Evolutionary conservation across 2,888 invertebrate species (phyloP).

Genomic region (Corythucha ciliata): DNA sequence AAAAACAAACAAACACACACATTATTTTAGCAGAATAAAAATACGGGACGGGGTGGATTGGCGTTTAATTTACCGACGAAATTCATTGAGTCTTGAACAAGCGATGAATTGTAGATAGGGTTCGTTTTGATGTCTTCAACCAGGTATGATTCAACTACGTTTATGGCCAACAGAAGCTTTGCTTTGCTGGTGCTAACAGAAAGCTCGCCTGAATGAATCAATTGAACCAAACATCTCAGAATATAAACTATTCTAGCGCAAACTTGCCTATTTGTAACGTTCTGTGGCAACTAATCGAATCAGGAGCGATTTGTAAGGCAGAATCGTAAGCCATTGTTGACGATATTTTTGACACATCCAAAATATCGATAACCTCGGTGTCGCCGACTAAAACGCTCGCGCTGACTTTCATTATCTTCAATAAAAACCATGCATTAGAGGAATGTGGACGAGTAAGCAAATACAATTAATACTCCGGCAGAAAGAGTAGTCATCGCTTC

Average conservation of each 20-base stretch:
- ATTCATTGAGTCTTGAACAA: slow-evolving; percentile 20
- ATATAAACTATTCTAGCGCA: not conserved
- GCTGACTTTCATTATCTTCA: slow-evolving; percentile 18
- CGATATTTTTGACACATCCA: slow-evolving; percentile 21
- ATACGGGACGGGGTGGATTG: not conserved
- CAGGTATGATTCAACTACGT: slow-evolving; percentile 41
- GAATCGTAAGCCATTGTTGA: slow-evolving; percentile 23
- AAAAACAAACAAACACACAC: too few relatives aligned
- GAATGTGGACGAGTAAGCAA: not conserved
- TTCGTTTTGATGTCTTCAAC: slow-evolving; percentile 12
- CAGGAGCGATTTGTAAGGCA: slow-evolving; percentile 22
- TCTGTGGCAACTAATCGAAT: slow-evolving; percentile 24
- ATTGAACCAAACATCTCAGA: not conserved
- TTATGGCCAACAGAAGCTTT: slow-evolving; percentile 49
- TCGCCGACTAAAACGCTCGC: slow-evolving; percentile 24
- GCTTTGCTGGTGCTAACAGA: slow-evolving; percentile 55
- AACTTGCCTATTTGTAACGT: slow-evolving; percentile 26
- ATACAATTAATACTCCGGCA: slow-evolving; percentile 18
- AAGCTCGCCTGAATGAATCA: slow-evolving; percentile 45
- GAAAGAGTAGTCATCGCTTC: slow-evolving; percentile 29
- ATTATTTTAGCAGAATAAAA: not conserved
- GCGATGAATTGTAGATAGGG: slow-evolving; percentile 14
- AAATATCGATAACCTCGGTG: slow-evolving; percentile 20
- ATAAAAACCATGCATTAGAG: not conserved
- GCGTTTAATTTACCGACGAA: slow-evolving; percentile 6